Percentiles rank a stretch among this genome's conserved stretches.
These are phyloP conservation scores for Enteromius mattozi DNA, from an alignment of 2,797 vertebrate genomes.

Conservation along the genomic window DNA sequence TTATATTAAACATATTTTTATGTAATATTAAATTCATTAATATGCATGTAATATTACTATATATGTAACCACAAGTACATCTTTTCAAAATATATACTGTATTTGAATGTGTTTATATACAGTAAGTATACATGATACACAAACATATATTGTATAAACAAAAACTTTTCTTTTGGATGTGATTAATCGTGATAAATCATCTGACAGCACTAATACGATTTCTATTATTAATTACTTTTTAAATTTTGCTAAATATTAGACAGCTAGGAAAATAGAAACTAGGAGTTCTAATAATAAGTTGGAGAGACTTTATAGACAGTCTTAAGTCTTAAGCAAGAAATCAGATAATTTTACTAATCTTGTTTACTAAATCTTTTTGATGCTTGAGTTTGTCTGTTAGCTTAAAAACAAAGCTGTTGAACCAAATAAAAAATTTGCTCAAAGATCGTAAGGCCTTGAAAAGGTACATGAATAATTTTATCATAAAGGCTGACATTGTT, in stretches of 20 bases:
- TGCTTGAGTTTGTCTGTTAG: background rate
- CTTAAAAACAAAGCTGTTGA: background rate
- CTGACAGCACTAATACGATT: too few relatives aligned
- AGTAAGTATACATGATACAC: too few relatives aligned
- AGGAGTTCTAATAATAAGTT: background rate
- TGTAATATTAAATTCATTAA: too few relatives aligned
- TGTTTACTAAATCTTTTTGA: background rate
- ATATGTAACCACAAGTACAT: too few relatives aligned
- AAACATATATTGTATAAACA: too few relatives aligned
- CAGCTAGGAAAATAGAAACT: background rate
- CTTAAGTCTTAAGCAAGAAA: background rate
- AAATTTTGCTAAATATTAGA: background rate
- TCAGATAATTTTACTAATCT: background rate
- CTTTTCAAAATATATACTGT: too few relatives aligned
- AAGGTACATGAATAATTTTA: background rate
- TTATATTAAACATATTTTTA: too few relatives aligned
- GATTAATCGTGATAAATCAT: too few relatives aligned
- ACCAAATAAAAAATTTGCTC: background rate
- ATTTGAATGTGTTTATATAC: too few relatives aligned
- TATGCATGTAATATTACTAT: too few relatives aligned
- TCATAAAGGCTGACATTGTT: background rate
- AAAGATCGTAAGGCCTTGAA: background rate
- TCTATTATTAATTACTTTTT: background rate
- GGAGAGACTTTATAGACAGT: background rate
- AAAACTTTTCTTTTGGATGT: too few relatives aligned